These are phyloP conservation scores for Lontra canadensis DNA, from an alignment of 2,113 vertebrate species.

Conservation along the genomic window DNA sequence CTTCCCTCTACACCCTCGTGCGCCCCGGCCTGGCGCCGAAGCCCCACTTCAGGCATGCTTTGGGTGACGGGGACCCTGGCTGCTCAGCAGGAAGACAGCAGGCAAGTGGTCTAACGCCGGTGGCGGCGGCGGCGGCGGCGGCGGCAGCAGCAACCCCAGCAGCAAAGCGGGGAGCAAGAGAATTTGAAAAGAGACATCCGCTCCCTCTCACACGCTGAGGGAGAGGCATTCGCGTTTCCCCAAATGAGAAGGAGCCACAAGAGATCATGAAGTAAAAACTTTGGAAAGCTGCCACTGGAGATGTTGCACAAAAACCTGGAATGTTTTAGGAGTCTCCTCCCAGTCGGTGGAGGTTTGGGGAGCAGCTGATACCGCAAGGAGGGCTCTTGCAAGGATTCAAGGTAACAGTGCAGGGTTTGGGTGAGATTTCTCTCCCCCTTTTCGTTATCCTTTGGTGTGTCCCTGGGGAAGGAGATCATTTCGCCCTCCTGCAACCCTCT, in stretches of 20 bases:
- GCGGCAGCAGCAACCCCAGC: neutral
- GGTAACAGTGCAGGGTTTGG: constrained; percentile 48
- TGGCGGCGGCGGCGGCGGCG: no score
- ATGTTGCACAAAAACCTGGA: constrained; percentile 69
- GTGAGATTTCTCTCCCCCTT: neutral
- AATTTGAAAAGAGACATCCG: constrained; percentile 58
- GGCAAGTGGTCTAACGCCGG: constrained; percentile 16
- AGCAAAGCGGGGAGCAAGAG: neutral
- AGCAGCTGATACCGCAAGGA: constrained; percentile 74
- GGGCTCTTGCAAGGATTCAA: constrained; percentile 65
- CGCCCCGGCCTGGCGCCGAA: neutral
- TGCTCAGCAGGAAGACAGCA: constrained; percentile 37
- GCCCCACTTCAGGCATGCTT: constrained; percentile 23
- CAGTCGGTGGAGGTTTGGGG: constrained; percentile 55
- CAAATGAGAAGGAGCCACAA: constrained; percentile 55
- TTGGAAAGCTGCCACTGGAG: constrained; percentile 73
- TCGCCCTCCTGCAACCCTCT: neutral
- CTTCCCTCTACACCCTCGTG: neutral
- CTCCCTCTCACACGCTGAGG: constrained; percentile 22
- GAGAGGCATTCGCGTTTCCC: constrained; percentile 45
- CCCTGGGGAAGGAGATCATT: neutral
- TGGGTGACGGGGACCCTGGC: neutral
- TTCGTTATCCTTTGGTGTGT: neutral
- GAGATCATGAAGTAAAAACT: constrained; percentile 77
- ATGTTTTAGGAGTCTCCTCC: constrained; percentile 65